Evolutionary conservation across 2,888 invertebrate species (phyloP).

Genomic region (Lomographa bimaculata): DNA sequence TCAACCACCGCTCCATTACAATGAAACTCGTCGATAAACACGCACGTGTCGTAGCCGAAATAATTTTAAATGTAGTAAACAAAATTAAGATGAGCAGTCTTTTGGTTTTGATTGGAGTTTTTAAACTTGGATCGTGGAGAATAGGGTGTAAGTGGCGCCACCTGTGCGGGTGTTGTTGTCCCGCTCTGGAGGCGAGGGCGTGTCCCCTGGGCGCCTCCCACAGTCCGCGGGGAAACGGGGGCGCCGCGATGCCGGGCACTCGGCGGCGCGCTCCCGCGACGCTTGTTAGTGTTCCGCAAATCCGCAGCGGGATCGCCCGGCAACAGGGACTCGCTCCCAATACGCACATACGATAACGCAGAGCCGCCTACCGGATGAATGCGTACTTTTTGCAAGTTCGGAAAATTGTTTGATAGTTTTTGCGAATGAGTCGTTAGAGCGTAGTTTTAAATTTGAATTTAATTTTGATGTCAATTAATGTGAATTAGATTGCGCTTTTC

Average conservation of each 20-base stretch:
- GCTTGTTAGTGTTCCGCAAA: slow-evolving; percentile 83
- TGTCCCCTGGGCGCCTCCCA: slow-evolving; percentile 81
- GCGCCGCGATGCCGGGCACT: slow-evolving; percentile 81
- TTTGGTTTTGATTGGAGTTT: too few species aligned
- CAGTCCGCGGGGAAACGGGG: slow-evolving; percentile 81
- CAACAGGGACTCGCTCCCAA: slow-evolving; percentile 79
- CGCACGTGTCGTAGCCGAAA: slow-evolving; percentile 38
- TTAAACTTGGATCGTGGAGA: slow-evolving; percentile 32
- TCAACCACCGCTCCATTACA: slow-evolving; percentile 49
- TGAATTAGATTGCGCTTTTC: slow-evolving; percentile 19
- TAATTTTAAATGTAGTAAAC: slow-evolving; percentile 22
- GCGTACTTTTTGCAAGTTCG: slow-evolving; percentile 35
- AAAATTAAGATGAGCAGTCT: too few species aligned
- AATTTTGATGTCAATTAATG: slow-evolving; percentile 2
- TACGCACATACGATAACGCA: slow-evolving; percentile 77
- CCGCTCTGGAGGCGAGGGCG: slow-evolving; percentile 83
- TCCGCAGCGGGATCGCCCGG: slow-evolving; percentile 83
- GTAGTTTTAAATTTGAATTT: too few species aligned
- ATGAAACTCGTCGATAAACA: slow-evolving; percentile 45
- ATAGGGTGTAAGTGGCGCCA: slow-evolving; percentile 66
- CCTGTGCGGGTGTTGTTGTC: slow-evolving; percentile 65
- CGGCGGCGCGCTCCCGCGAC: slow-evolving; percentile 79
- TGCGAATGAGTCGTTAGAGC: background rate
- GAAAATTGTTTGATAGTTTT: slow-evolving; percentile 11
- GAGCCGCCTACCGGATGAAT: slow-evolving; percentile 70